A percentile compares a stretch with the other conserved stretches of the same genome.
phyloP scores from a whole-genome alignment of 2,888 invertebrate species.

The Cephus rjabovi region DNA sequence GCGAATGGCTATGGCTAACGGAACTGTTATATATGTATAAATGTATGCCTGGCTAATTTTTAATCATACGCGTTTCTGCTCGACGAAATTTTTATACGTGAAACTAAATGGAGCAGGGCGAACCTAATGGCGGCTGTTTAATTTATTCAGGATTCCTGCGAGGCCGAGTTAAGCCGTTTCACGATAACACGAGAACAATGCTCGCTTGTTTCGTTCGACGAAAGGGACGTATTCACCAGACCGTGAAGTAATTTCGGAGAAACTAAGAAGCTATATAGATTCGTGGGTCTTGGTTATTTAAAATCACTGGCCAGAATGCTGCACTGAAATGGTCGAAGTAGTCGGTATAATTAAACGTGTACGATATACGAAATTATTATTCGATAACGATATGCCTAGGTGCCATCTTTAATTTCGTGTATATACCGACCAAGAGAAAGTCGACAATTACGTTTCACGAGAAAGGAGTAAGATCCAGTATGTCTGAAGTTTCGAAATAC shows the following conservation, averaged over 20 bases:
- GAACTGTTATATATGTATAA: not conserved
- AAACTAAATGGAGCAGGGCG: not conserved
- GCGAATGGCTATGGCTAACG: not conserved
- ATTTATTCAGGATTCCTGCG: not conserved
- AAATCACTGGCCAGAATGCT: conserved; percentile 28
- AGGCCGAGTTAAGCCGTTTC: not conserved
- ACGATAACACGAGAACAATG: not conserved
- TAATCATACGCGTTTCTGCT: not conserved
- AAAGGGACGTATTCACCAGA: not conserved
- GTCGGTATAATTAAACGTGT: conserved; percentile 26
- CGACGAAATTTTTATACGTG: not conserved
- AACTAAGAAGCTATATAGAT: conserved; percentile 27
- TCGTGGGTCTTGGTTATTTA: conserved; percentile 24
- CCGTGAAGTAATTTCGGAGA: conserved; percentile 40
- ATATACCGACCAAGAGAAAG: not conserved
- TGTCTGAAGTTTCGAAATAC: not conserved
- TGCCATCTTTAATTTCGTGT: not conserved
- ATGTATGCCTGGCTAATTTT: not conserved
- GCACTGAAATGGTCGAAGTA: conserved; percentile 15
- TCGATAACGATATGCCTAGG: not conserved
- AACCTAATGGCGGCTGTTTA: not conserved
- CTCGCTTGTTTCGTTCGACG: not conserved
- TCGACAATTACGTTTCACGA: not conserved
- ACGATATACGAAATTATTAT: not conserved
- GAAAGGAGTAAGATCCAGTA: not conserved